Base-by-base conservation (phyloP, 2,888 invertebrate species). In the Operophtera brumata region DNA sequence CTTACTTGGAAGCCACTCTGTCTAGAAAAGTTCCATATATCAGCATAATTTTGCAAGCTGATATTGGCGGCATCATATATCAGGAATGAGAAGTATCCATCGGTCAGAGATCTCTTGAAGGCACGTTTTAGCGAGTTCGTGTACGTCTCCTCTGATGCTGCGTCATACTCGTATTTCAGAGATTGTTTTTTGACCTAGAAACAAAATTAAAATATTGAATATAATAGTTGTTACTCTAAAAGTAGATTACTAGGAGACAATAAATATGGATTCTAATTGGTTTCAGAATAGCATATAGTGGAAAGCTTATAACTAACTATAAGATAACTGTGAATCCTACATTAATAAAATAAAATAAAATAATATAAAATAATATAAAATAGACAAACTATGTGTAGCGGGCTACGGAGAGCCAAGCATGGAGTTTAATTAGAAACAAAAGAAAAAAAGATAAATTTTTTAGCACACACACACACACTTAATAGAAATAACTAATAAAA, bases 61-160 rank as follows among this genome's bases (percentile, higher is more conserved):
- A 96, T 94, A 81, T 98, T 97, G 35, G 96, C 93, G 71, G 96
- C 96, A 83, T 99, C 99, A 39, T 96, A 94, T 76, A 99, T 96
- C 66, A 99, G 94, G 79, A 99, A 97, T 54, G 95, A 93, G 83
- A 97, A 98, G 78, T 95, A 96, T 55, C 96, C 96, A 83, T 98
- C 97, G 7, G 94, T 94, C 2, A 98, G 90, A 25, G 95, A 96
- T 84, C 97, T 96, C 78, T 96, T 97, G 79, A 97, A 97, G 9
- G 97, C 94, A 87, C 97, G 96, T 57, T 96, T 91, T 59, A 99
- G 90, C 48, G 96, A 97, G 61, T 91, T 92, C 66, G 95, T 84
- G 76, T 99, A 99, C 3, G 93, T 91, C 48, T 94, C 93, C 81
- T 98, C 98, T 92, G 94, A 93, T 25, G 91, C 92, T 37, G 93